Evolutionary conservation across 2,113 vertebrate genomes (phyloP), one percentile per base, ranked within the genome.

Genomic region (Callipepla squamata): DNA sequence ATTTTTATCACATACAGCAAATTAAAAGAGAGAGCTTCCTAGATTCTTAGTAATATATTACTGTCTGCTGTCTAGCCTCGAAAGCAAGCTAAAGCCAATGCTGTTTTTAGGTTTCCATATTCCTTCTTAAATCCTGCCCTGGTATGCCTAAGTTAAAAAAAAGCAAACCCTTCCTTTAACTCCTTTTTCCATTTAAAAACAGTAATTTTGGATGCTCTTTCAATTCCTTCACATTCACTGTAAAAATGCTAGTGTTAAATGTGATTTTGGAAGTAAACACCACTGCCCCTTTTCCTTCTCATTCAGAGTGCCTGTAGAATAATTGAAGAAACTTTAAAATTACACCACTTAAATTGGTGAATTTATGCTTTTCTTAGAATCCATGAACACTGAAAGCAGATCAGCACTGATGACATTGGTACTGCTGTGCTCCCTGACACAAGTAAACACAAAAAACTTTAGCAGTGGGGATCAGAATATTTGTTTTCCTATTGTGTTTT

Each of bases 401-500:
- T 47, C n/a, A 79, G 65, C 51, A 68, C 48, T 65, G 76, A 40
- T 62, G 67, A 51, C 40, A 62, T 13, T 45, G n/a, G 70, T 36
- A 87, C 34, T 55, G 30, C 20, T 57, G 74, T 48, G 58, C 59
- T 76, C 34, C 62, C 21, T 62, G 36, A 76, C 70, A 92, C 78
- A n/a, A 81, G 34, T 61, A 75, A 87, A 72, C 57, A 42, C 2
- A 6, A 81, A 82, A 20, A 65, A n/a, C 68, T 89, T 25, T 26
- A 79, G 14, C 53, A 68, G 53, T 1, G 3, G 80, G 85, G 87
- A 76, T 73, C 32, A 73, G 79, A 90, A 77, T 55, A 70, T 42
- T 87, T 18, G 59, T 88, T 90, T 90, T 91, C 69, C 82, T 74
- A 34, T 87, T 93, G 42, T 93, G 65, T 80, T 88, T 90, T 86